phyloP scores from a whole-genome alignment of 1,140 invertebrate genomes.

The Achatina immaculata region DNA sequence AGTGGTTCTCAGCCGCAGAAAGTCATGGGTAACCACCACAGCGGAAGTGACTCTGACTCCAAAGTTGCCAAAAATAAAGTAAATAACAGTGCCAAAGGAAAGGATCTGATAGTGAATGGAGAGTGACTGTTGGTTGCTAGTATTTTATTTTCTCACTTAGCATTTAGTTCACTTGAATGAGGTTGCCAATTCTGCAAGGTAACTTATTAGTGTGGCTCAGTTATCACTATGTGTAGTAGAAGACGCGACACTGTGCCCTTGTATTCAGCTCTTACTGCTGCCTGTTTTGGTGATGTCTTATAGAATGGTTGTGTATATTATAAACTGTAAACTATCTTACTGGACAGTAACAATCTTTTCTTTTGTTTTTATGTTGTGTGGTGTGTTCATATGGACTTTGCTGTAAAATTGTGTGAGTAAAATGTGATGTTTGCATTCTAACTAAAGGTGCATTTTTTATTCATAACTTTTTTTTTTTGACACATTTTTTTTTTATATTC shows the following conservation, averaged over 20 bases:
- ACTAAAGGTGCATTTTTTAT: neutral
- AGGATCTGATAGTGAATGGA: slow-evolving; percentile 63
- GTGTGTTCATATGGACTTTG: neutral
- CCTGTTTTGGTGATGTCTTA: neutral
- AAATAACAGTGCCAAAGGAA: slow-evolving; percentile 43
- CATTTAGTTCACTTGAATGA: neutral
- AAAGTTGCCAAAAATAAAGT: slow-evolving; percentile 52
- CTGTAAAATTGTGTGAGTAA: neutral
- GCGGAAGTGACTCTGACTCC: slow-evolving; percentile 60
- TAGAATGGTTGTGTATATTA: neutral
- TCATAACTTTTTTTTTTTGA: neutral
- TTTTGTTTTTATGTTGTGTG: neutral
- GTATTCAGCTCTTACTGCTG: slow-evolving; percentile 15
- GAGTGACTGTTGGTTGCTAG: slow-evolving; percentile 44
- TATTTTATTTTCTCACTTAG: neutral
- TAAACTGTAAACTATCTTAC: neutral
- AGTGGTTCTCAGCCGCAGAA: neutral
- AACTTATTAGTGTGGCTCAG: slow-evolving; percentile 6
- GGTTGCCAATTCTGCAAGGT: neutral
- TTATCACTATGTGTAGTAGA: neutral
- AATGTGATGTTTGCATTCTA: neutral
- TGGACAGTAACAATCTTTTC: neutral
- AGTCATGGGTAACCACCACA: slow-evolving; percentile 46
- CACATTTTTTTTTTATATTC: slow-evolving; percentile 10
- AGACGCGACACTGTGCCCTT: neutral